phyloP scores from a whole-genome alignment of 1,140 invertebrate genomes.

The Ladona fulva region DNA sequence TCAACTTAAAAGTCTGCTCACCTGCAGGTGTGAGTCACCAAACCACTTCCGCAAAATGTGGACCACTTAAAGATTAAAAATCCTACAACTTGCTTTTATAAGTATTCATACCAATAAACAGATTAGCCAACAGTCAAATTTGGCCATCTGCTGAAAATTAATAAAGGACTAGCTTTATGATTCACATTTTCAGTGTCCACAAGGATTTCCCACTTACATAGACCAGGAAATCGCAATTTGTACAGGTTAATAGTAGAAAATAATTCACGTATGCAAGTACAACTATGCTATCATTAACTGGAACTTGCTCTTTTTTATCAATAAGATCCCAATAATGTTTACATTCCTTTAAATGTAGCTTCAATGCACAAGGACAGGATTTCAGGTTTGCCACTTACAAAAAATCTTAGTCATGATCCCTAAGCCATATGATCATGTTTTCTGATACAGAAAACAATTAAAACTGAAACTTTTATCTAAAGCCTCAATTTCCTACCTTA shows the following conservation, averaged over 20 bases:
- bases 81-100: background rate
- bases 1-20: background rate
- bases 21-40: background rate
- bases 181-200: background rate
- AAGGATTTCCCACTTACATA: background rate
- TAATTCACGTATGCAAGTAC: background rate
- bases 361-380: slow-evolving; percentile 4
- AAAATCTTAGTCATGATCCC: slow-evolving; percentile 7
- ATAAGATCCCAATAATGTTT: background rate
- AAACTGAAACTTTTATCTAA: background rate
- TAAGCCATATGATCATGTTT: slow-evolving; percentile 10
- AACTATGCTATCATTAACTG: slow-evolving; percentile 6
- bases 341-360: background rate
- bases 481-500: slow-evolving; percentile 8
- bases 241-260: slow-evolving; percentile 7
- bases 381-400: slow-evolving; percentile 4
- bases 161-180: slow-evolving; percentile 7
- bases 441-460: slow-evolving; percentile 10
- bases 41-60: background rate
- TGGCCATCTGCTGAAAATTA: background rate
- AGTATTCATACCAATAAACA: background rate
- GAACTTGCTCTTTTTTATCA: background rate
- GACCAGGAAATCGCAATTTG: background rate
- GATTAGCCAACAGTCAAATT: too few relatives aligned
- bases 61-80: background rate